Percentiles rank a stretch among this genome's conserved stretches.
Conservation (phyloP, 2,113 vertebrate species). For the Poeciliopsis occidentalis region DNA sequence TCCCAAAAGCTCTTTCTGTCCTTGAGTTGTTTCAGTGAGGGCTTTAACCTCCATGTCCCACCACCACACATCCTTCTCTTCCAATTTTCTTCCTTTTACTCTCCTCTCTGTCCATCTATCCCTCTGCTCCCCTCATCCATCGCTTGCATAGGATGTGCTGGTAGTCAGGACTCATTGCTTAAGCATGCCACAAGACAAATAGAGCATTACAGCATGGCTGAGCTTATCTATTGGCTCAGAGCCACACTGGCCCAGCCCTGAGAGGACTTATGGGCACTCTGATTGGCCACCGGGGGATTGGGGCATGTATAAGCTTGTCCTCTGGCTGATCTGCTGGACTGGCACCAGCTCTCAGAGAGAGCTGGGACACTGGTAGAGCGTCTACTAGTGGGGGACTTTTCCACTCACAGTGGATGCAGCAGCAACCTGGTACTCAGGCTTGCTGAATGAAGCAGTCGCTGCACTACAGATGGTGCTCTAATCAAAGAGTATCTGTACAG, state of each 20-base stretch:
- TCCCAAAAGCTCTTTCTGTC: slow-evolving; percentile 73
- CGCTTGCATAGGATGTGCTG: slow-evolving; percentile 54
- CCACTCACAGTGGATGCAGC: slow-evolving; percentile 49
- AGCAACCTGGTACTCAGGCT: slow-evolving; percentile 42
- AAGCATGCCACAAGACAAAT: slow-evolving; percentile 67
- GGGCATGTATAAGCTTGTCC: slow-evolving; percentile 71
- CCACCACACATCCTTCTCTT: slow-evolving; percentile 36
- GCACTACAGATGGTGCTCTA: slow-evolving; percentile 24
- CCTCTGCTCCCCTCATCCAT: slow-evolving; percentile 22
- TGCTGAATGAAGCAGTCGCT: slow-evolving; percentile 14
- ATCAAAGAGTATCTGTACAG: slow-evolving; percentile 21
- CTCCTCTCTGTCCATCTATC: slow-evolving; percentile 45
- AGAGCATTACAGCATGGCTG: slow-evolving; percentile 65
- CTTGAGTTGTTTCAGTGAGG: slow-evolving; percentile 70
- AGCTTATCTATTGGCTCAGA: slow-evolving; percentile 73
- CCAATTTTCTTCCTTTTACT: slow-evolving; percentile 43
- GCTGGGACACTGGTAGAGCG: slow-evolving; percentile 59
- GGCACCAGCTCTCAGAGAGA: slow-evolving; percentile 62
- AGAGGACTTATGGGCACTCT: slow-evolving; percentile 54
- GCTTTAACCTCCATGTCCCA: slow-evolving; percentile 23
- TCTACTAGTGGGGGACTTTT: slow-evolving; percentile 53
- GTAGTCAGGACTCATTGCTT: slow-evolving; percentile 63
- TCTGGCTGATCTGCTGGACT: slow-evolving; percentile 71
- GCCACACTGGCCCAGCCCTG: slow-evolving; percentile 68
- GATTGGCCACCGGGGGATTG: slow-evolving; percentile 73